phyloP scores from a whole-genome alignment of 30 jellyfish, hydroid and myxozoan species.

The Hydractinia echinata region DNA sequence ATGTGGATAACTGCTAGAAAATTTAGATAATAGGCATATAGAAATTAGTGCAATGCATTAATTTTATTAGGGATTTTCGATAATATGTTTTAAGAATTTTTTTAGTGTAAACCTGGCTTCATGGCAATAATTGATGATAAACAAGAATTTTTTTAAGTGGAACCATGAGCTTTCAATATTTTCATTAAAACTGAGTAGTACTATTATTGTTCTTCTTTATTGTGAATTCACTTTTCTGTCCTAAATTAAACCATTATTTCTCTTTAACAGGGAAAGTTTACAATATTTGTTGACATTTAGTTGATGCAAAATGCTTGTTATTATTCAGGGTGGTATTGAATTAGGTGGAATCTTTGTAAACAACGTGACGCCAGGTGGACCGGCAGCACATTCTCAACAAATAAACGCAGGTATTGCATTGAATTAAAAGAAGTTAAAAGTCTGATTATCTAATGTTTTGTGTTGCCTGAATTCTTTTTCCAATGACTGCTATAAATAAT shows the following conservation, averaged over 20 bases:
- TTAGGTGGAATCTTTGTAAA: slow-evolving; percentile 87
- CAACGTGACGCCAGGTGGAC: slow-evolving; percentile 77
- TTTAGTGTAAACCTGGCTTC: no score
- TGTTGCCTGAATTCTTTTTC: not conserved
- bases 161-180: no score
- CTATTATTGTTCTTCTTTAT: no score
- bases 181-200: no score
- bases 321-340: slow-evolving; percentile 82
- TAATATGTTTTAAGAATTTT: no score
- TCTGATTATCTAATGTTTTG: not conserved
- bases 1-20: no score
- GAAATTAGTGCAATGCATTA: no score
- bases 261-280: not conserved
- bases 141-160: no score
- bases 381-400: slow-evolving; percentile 73
- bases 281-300: not conserved
- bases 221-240: no score
- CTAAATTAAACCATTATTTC: not conserved
- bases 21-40: no score
- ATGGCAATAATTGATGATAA: no score
- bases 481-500: not conserved
- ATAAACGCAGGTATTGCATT: slow-evolving; percentile 62
- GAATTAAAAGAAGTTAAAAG: not conserved
- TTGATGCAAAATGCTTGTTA: not conserved
- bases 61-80: no score